Evolutionary conservation across 2,797 vertebrate species (phyloP), one percentile per base, ranked within the genome.

Genomic region (Phaenicophaeus curvirostris): DNA sequence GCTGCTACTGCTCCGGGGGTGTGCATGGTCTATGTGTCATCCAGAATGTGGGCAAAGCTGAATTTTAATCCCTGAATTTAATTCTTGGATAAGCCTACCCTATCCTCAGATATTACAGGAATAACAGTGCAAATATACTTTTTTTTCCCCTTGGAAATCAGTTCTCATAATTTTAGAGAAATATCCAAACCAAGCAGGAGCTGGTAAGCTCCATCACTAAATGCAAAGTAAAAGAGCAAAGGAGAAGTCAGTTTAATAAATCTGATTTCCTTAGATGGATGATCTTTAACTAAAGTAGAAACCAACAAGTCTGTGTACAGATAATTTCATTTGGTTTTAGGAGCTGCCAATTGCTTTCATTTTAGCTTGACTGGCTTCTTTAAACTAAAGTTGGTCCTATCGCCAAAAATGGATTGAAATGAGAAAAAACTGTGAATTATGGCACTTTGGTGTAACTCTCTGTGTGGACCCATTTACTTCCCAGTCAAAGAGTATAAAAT

Each of bases 21-120:
- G 57, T 74, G 9, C 0, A 0, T 42, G 16, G 1, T 77, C 30
- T 51, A 25, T 15, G 3, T 0, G 1, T 4, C 9, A 46, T 39
- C 11, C 19, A 41, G 13, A 80, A 33, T 33, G 17, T 41, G 19
- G 18, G n/a, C 20, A 51, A 76, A 39, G 13, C 20, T 68, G 19
- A 7, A 68, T 11, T 65, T 86, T 79, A 63, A 17, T 46, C 6
- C 33, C 25, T 41, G 2, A 79, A 21, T 55, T 55, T 65, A 51
- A 19, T 37, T 66, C 9, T 58, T 67, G 23, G 25, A 62, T 73
- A 80, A 79, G 72, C 58, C 6, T 55, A 23, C 9, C 4, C 20
- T 44, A 14, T 48, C 17, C 62, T 58, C 65, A 73, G 27, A 11
- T 9, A 65, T 50, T 39, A 61, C 30, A 71, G 50, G 66, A 82